A percentile compares a stretch with the other conserved stretches of the same genome.
phyloP scores from a whole-genome alignment of 2,113 vertebrate genomes.

The Propithecus coquereli region DNA sequence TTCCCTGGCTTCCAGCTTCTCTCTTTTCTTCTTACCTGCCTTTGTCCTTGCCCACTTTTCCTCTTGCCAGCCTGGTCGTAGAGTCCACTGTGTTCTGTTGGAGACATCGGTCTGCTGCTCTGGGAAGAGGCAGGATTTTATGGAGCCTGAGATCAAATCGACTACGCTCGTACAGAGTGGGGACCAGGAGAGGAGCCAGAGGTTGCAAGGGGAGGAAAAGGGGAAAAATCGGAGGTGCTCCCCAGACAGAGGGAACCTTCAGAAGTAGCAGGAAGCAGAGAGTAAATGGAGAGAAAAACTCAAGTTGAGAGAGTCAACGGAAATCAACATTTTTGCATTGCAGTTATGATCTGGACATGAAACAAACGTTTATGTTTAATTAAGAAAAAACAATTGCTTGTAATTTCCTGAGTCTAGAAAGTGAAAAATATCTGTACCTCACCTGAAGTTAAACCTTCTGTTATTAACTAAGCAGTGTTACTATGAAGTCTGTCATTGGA shows the following conservation, averaged over 20 bases:
- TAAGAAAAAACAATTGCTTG: not conserved
- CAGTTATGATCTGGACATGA: not conserved
- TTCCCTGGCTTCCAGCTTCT: not conserved
- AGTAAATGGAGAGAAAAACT: not conserved
- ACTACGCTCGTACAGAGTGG: not conserved
- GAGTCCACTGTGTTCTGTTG: slow-evolving; percentile 20
- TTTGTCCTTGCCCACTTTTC: not conserved
- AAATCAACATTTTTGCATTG: not conserved
- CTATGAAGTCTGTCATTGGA: not conserved
- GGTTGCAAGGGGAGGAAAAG: not conserved
- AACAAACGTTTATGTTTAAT: slow-evolving; percentile 30
- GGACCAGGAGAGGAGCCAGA: not conserved
- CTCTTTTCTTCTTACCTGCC: not conserved
- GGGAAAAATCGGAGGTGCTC: not conserved
- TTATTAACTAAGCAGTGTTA: not conserved
- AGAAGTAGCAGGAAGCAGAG: not conserved
- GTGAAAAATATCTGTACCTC: not conserved
- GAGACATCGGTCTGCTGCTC: not conserved
- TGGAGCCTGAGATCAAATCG: not conserved
- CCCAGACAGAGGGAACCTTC: not conserved
- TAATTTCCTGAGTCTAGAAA: not conserved
- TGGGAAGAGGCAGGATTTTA: slow-evolving; percentile 24
- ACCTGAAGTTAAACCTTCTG: not conserved
- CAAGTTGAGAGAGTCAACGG: not conserved
- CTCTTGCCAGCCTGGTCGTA: not conserved